Conservation (phyloP, 2,113 vertebrate genomes). For the Raja brachyura region DNA sequence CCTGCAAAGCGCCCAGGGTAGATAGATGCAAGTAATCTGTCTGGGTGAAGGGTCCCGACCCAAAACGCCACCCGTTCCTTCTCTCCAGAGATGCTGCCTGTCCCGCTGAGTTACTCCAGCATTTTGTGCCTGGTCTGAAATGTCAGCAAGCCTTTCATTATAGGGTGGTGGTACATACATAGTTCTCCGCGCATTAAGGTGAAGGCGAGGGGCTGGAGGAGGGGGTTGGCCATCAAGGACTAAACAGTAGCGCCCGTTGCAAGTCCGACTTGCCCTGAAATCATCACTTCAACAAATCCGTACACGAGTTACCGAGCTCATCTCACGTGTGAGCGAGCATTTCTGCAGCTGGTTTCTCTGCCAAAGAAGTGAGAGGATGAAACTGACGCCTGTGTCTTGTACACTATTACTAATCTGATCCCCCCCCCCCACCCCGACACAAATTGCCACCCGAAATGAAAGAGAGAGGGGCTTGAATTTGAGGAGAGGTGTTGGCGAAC, state of each 20-base stretch:
- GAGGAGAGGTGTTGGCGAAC: too few species aligned
- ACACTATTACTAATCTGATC: too few species aligned
- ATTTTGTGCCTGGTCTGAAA: too few species aligned
- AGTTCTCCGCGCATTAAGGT: neutral
- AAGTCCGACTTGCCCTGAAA: neutral
- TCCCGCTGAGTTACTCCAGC: too few species aligned
- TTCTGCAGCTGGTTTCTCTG: neutral
- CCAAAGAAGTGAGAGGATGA: neutral
- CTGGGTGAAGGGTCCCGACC: neutral
- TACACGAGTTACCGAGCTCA: neutral
- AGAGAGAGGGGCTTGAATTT: neutral
- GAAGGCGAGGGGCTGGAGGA: neutral
- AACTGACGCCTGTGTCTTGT: neutral
- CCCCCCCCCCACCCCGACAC: too few species aligned
- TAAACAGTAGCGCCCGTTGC: neutral
- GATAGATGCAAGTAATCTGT: neutral
- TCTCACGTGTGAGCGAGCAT: neutral
- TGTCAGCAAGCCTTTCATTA: too few species aligned
- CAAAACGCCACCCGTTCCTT: neutral
- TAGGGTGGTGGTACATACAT: neutral
- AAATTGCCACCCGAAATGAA: neutral
- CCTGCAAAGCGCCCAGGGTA: too few species aligned
- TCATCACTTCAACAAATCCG: neutral
- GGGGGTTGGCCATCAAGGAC: neutral
- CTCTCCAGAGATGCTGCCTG: too few species aligned